Percentiles rank a stretch among this genome's conserved stretches.
Conservation (phyloP, 2,113 vertebrate species). For the Nannobrachium achirus region DNA sequence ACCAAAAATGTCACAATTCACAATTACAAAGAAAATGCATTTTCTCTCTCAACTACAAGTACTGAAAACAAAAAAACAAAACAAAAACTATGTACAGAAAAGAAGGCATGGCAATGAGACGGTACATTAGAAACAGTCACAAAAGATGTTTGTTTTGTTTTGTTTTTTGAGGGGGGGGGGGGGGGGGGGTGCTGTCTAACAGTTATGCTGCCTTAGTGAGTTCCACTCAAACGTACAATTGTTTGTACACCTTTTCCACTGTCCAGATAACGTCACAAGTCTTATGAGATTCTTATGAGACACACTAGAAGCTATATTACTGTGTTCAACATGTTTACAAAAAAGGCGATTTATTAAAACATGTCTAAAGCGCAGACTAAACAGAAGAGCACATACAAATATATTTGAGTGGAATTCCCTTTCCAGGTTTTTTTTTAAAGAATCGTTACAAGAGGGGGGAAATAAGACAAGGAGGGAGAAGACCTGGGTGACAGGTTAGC, state of each 20-base stretch:
- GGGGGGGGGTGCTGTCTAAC: conserved; percentile 16
- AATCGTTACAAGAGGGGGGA: conserved; percentile 8
- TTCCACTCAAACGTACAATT: conserved; percentile 49
- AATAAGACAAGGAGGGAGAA: background rate
- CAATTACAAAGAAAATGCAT: conserved; percentile 70
- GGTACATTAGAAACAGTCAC: conserved; percentile 69
- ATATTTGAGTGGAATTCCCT: conserved; percentile 40
- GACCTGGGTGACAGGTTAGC: conserved; percentile 26
- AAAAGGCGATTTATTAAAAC: no score
- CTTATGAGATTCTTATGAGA: no score
- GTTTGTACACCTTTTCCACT: conserved; percentile 31
- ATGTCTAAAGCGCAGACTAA: conserved; percentile 18
- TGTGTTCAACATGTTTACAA: no score
- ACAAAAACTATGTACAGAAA: conserved; percentile 79
- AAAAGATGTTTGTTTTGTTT: no score
- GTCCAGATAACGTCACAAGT: conserved; percentile 7
- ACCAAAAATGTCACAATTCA: conserved; percentile 80
- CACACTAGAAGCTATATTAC: no score
- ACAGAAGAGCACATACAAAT: conserved; percentile 25
- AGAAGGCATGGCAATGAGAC: conserved; percentile 65
- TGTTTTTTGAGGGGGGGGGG: conserved; percentile 40
- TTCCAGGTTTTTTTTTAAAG: conserved; percentile 52
- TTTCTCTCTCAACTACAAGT: conserved; percentile 71
- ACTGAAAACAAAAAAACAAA: conserved; percentile 55
- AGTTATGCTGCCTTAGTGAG: conserved; percentile 45